Conservation (phyloP, 2,797 vertebrate species). For the Babyrousa celebensis region DNA sequence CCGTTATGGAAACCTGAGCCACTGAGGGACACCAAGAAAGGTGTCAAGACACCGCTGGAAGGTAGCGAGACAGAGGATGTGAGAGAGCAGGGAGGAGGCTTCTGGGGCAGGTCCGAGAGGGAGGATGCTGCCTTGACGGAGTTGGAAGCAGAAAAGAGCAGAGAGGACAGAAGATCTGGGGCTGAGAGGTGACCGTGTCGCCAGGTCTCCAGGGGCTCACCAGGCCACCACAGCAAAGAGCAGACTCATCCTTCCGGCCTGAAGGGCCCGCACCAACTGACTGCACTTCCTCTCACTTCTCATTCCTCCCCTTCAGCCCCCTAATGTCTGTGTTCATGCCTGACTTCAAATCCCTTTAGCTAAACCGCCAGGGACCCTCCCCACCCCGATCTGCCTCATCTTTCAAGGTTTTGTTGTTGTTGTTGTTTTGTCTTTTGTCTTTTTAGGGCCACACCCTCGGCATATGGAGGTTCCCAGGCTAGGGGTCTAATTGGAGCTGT, state of each 20-base stretch:
- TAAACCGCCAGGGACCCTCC: neutral
- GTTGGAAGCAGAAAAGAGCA: neutral
- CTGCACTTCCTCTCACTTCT: conserved; percentile 24
- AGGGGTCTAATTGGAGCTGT: too few species aligned
- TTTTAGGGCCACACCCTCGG: too few species aligned
- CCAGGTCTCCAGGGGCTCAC: neutral
- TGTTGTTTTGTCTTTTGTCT: too few species aligned
- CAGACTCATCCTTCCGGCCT: neutral
- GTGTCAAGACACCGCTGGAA: neutral
- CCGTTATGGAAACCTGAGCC: too few species aligned
- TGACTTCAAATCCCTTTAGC: neutral
- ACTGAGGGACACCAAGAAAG: too few species aligned
- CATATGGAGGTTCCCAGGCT: too few species aligned
- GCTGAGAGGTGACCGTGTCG: neutral
- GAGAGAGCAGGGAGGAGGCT: neutral
- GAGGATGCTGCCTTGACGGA: neutral
- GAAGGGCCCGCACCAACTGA: conserved; percentile 2
- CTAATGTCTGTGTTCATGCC: neutral
- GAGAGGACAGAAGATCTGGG: neutral
- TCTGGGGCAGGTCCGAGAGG: neutral
- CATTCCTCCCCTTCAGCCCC: neutral
- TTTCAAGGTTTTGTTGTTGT: neutral
- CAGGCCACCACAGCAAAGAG: neutral
- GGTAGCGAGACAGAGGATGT: neutral
- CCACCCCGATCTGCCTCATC: neutral